phyloP scores from a whole-genome alignment of 2,888 invertebrate genomes.

The Drepanosiphum platanoidis region DNA sequence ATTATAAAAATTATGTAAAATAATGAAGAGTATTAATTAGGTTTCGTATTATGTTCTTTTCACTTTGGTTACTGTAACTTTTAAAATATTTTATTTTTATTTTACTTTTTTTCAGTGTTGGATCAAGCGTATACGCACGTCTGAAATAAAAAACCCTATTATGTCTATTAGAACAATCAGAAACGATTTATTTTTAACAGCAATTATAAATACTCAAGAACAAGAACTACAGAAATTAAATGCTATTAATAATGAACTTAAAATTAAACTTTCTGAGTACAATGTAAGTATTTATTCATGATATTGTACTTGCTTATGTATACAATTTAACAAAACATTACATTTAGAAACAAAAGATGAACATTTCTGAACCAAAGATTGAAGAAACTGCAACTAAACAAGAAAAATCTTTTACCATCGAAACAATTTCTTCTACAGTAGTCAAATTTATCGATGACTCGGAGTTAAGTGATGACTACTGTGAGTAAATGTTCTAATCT shows the following conservation, averaged over 20 bases:
- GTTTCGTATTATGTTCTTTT: not conserved
- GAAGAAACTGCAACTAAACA: not conserved
- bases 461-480: conserved; percentile 51
- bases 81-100: not conserved
- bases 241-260: conserved; percentile 39
- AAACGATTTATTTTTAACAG: conserved; percentile 52
- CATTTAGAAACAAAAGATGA: not conserved
- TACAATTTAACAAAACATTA: not conserved
- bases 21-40: not conserved
- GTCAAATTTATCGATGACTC: conserved; percentile 54
- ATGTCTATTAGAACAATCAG: conserved; percentile 31
- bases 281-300: conserved; percentile 27
- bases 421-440: conserved; percentile 39
- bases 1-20: not conserved
- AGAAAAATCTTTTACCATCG: conserved; percentile 22
- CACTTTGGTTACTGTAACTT: not conserved
- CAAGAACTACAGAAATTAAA: conserved; percentile 48
- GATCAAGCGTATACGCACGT: conserved; percentile 40
- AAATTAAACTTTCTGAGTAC: conserved; percentile 10
- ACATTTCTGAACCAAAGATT: not conserved
- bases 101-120: conserved; percentile 16
- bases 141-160: conserved; percentile 40
- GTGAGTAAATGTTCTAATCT: conserved; percentile 37
- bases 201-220: conserved; percentile 56
- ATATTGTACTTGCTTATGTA: not conserved